These are phyloP conservation scores for Lobophora halterata DNA, from an alignment of 2,888 invertebrate genomes.

Conservation along the genomic window DNA sequence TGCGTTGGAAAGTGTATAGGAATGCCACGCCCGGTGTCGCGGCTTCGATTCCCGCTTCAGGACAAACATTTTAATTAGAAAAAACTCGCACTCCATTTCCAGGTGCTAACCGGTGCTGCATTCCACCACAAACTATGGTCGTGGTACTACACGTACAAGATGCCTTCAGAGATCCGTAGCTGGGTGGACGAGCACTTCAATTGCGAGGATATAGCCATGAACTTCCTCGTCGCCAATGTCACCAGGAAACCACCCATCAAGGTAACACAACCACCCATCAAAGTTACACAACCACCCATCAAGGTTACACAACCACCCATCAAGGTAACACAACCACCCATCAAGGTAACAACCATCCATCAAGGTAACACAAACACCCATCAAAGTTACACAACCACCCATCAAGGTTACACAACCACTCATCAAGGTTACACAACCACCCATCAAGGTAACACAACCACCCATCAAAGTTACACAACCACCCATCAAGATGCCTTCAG, in stretches of 20 bases:
- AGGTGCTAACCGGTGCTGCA: conserved; percentile 94
- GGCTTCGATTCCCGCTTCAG: too few relatives aligned
- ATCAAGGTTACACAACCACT: too few relatives aligned
- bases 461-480: too few relatives aligned
- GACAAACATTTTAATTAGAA: not conserved
- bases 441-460: conserved; percentile 69
- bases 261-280: conserved; percentile 62
- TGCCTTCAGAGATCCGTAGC: conserved; percentile 91
- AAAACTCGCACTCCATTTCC: conserved; percentile 18
- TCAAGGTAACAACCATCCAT: conserved; percentile 98
- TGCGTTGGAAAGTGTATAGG: too few relatives aligned
- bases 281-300: too few relatives aligned
- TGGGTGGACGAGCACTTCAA: conserved; percentile 98
- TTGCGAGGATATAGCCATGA: conserved; percentile 99
- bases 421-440: too few relatives aligned
- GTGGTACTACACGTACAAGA: conserved; percentile 93
- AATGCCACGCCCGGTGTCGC: too few relatives aligned
- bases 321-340: too few relatives aligned
- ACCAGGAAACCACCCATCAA: conserved; percentile 97
- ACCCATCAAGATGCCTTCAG: conserved; percentile 91
- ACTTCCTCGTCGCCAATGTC: conserved; percentile 95
- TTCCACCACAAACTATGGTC: conserved; percentile 98
- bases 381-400: too few relatives aligned
- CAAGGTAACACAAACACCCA: conserved; percentile 79
- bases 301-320: too few relatives aligned